phyloP scores from a whole-genome alignment of 2,888 invertebrate species.

The Trachelus troglodyta region DNA sequence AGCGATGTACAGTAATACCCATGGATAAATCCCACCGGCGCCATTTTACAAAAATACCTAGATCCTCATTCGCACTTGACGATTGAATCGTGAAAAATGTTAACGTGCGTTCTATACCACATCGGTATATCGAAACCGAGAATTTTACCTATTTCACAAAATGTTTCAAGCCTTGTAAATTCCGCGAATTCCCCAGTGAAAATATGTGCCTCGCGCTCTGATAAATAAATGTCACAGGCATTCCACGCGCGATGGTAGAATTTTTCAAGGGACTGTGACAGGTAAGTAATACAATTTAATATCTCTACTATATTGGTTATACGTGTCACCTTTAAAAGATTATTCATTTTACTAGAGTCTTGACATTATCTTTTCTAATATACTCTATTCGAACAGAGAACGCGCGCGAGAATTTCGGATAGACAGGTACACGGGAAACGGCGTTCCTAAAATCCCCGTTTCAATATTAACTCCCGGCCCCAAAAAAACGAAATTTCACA shows the following conservation, averaged over 20 bases:
- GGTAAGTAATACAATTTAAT: neutral
- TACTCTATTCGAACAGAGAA: neutral
- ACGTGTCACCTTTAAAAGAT: neutral
- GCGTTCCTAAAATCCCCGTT: neutral
- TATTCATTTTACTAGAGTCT: neutral
- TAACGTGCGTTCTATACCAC: neutral
- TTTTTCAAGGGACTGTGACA: neutral
- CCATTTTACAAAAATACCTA: too few species aligned
- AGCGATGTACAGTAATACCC: neutral
- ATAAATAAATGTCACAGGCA: neutral
- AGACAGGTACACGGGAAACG: neutral
- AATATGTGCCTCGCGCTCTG: neutral
- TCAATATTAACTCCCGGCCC: neutral
- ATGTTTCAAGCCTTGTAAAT: neutral
- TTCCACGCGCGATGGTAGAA: neutral
- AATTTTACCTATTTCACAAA: neutral
- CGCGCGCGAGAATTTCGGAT: neutral
- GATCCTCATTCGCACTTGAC: neutral
- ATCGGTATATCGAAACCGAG: neutral
- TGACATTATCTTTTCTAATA: neutral
- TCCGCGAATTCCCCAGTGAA: neutral
- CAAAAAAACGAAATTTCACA: neutral
- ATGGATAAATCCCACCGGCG: neutral
- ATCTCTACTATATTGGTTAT: neutral
- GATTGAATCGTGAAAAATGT: neutral